Evolutionary conservation across 2,113 vertebrate species (phyloP), one percentile per base, ranked within the genome.

Genomic region (Apodemus speciosus): DNA sequence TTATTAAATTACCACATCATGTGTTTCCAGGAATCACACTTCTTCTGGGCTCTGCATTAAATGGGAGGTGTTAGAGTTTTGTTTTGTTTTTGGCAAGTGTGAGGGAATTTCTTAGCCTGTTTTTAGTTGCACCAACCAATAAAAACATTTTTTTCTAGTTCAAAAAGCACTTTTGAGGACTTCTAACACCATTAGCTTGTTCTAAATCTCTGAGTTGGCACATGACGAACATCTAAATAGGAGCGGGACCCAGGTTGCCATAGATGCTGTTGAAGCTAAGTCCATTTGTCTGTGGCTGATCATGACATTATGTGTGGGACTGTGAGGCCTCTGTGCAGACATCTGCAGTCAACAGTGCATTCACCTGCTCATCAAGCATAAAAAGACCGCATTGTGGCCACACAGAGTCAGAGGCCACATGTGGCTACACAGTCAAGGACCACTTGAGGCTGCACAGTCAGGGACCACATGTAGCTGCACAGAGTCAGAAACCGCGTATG

Each of bases 1-100:
- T 96, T 92, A 83, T 95, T 94, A 92, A 95, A 94, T 95, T 76
- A 94, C 89, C 92, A 94, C 93, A 83, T 4, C 40, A 72, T 53
- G 92, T 8, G 25, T 95, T 93, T 95, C 93, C 95, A 95, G 93
- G 96, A 95, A 85, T 95, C 94, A 95, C 94, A 89, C 84, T 1
- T 88, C 76, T 85, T 88, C 93, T 85, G 94, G 93, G 80, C 88
- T 90, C 81, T 1, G 1, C 27, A 40, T 96, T 92, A 72, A 91
- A 89, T 5, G 60, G 56, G 77, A 95, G 68, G 92, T 95, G 68
- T 88, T 51, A 72, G 81, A 80, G 90, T 86, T 92, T 85, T 94
- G 88, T 96, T 96, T 95, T 92, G 89, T 92, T 90, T 95, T 85
- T 85, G 85, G 93, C 85, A 83, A 92, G 88, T 0, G 9, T 14